Evolutionary conservation across 2,113 vertebrate genomes (phyloP).

Genomic region (Peucedramus taeniatus): DNA sequence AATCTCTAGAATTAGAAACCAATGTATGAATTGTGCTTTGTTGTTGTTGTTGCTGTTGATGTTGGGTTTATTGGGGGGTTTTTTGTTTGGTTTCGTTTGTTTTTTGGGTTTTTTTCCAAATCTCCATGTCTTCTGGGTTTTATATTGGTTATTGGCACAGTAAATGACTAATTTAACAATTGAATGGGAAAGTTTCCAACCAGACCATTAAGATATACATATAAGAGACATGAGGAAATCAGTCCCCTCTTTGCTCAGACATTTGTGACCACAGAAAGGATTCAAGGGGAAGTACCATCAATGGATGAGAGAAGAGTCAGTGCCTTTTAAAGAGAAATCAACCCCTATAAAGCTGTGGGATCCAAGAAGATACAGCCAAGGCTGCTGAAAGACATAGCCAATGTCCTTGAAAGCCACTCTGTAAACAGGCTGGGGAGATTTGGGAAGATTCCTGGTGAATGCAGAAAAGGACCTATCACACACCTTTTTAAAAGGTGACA

Average conservation of each 20-base stretch:
- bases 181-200: neutral
- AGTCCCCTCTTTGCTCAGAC: neutral
- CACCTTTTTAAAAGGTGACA: neutral
- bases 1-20: neutral
- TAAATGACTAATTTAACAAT: neutral
- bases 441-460: neutral
- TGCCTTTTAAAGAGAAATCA: neutral
- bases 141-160: neutral
- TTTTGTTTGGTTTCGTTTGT: neutral
- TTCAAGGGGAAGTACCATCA: neutral
- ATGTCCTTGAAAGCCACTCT: neutral
- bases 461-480: neutral
- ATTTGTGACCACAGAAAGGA: neutral
- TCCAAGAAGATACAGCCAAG: neutral
- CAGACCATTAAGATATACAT: neutral
- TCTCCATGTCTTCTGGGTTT: neutral
- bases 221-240: neutral
- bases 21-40: accelerated
- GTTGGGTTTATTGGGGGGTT: neutral
- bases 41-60: neutral
- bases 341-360: accelerated
- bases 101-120: neutral
- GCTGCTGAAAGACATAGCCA: neutral
- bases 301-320: neutral
- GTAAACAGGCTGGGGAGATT: neutral